Evolutionary conservation across 2,113 vertebrate species (phyloP).

Genomic region (Steatornis caripensis): DNA sequence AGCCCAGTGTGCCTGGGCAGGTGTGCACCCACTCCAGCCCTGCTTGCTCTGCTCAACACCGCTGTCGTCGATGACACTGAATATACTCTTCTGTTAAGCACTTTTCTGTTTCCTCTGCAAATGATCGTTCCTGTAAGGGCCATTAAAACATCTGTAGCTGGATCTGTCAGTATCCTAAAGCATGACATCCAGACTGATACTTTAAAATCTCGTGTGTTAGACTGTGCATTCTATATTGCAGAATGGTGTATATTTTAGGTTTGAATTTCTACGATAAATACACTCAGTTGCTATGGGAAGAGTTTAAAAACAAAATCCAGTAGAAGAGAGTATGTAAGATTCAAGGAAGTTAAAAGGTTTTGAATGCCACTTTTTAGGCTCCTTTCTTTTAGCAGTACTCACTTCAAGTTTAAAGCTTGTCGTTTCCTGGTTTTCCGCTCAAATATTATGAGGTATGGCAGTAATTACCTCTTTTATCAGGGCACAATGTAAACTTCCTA

Average conservation of each 20-base stretch:
- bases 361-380: neutral
- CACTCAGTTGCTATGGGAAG: neutral
- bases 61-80: too few relatives aligned
- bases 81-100: neutral
- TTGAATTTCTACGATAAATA: neutral
- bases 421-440: neutral
- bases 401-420: neutral
- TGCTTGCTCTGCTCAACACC: neutral
- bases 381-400: neutral
- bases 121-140: neutral
- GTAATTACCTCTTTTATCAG: constrained; percentile 6
- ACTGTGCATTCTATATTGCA: neutral
- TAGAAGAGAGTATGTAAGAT: neutral
- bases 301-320: neutral
- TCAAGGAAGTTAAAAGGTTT: neutral
- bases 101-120: neutral
- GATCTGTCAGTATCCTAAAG: neutral
- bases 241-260: neutral
- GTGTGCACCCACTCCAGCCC: fast-evolving
- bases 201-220: neutral
- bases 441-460: neutral
- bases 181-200: neutral
- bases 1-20: neutral
- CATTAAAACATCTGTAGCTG: neutral
- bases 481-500: neutral